These are phyloP conservation scores for Tetrapedia diversipes DNA, from an alignment of 2,888 invertebrate species.

Conservation along the genomic window DNA sequence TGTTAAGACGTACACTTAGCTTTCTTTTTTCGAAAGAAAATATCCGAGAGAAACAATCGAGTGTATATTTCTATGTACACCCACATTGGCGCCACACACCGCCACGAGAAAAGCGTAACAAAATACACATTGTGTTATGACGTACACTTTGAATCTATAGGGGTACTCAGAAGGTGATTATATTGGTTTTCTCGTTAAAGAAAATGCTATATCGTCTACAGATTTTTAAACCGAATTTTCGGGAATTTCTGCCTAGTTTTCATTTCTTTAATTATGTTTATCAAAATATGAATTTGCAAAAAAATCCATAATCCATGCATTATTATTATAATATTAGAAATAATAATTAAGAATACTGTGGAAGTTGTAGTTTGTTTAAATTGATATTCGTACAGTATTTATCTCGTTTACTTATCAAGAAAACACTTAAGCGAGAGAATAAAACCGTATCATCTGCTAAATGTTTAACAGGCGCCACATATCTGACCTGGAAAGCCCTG, in stretches of 20 bases:
- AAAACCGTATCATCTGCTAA: conserved; percentile 30
- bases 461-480: conserved; percentile 31
- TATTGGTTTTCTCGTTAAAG: background rate
- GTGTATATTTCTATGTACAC: background rate
- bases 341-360: too few species aligned
- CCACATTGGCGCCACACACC: conserved; percentile 14
- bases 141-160: background rate
- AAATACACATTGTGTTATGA: conserved; percentile 32
- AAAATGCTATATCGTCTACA: background rate
- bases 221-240: background rate
- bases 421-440: conserved; percentile 7
- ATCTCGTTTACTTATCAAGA: conserved; percentile 4
- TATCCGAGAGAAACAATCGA: conserved; percentile 58
- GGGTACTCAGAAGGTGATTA: conserved; percentile 2
- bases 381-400: background rate
- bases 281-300: too few species aligned
- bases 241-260: too few species aligned
- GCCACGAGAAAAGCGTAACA: conserved; percentile 41
- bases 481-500: conserved; percentile 47
- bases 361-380: background rate
- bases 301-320: too few species aligned
- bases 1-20: conserved; percentile 17
- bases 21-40: conserved; percentile 64
- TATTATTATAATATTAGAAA: too few species aligned
- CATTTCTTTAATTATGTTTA: too few species aligned